Evolutionary conservation across 2,888 invertebrate species (phyloP).

Genomic region (Vesta saturnalis): DNA sequence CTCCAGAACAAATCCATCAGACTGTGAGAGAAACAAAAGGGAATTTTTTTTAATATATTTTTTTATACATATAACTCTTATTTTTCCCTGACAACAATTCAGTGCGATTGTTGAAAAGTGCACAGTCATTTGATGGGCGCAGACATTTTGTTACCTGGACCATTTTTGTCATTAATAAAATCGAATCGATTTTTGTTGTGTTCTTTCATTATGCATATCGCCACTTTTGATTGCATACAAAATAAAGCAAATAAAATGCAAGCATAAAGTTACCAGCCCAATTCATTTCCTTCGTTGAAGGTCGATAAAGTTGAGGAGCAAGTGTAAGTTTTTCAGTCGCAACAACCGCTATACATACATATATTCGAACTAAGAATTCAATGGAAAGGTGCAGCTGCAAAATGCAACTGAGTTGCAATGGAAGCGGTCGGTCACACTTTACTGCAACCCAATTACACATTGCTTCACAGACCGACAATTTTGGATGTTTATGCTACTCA

Average conservation of each 20-base stretch:
- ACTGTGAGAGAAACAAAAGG: conserved; percentile 32
- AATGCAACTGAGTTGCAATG: too few relatives aligned
- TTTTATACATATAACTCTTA: conserved; percentile 12
- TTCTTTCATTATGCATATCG: neutral
- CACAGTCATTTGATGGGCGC: conserved; percentile 46
- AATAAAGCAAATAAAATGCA: conserved; percentile 3
- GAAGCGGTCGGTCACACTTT: conserved; percentile 9
- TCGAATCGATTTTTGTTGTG: conserved; percentile 6
- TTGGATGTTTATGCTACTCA: conserved; percentile 22
- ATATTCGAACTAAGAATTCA: neutral
- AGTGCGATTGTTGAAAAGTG: conserved; percentile 46
- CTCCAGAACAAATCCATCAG: conserved; percentile 37
- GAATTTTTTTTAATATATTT: conserved; percentile 7
- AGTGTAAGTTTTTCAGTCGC: conserved; percentile 17
- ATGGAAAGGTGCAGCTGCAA: conserved; percentile 13
- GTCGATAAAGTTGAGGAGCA: conserved; percentile 9
- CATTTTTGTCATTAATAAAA: neutral
- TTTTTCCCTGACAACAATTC: conserved; percentile 12
- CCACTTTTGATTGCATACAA: neutral
- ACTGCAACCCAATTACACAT: conserved; percentile 25
- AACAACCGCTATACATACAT: neutral
- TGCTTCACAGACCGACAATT: conserved; percentile 20
- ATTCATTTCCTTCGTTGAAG: conserved; percentile 28
- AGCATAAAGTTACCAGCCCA: conserved; percentile 16
- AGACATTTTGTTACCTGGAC: conserved; percentile 10